Conservation (phyloP, 1,140 invertebrate genomes). For the Heliconius himera region DNA sequence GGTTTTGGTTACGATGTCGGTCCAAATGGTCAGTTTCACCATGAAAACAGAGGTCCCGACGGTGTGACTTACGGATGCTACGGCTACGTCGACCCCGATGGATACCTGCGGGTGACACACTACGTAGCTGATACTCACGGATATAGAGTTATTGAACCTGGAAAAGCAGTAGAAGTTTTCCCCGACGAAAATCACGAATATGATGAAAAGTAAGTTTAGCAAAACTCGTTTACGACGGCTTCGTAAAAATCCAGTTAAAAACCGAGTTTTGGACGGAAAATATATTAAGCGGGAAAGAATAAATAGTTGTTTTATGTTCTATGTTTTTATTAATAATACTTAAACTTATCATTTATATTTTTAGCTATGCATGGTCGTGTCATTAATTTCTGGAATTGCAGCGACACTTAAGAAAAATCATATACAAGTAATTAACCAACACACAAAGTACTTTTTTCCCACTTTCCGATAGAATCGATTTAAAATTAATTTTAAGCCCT, state of each 20-base stretch:
- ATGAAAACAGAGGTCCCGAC: conserved; percentile 87
- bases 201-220: conserved; percentile 65
- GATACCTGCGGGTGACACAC: conserved; percentile 85
- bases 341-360: neutral
- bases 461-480: too few species aligned
- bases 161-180: conserved; percentile 86
- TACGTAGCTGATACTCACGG: conserved; percentile 90
- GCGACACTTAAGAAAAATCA: too few species aligned
- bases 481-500: too few species aligned
- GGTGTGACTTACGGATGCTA: conserved; percentile 91
- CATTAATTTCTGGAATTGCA: too few species aligned
- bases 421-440: too few species aligned
- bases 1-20: conserved; percentile 89
- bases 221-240: neutral
- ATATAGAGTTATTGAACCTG: conserved; percentile 86
- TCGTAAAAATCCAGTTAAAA: neutral
- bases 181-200: conserved; percentile 76
- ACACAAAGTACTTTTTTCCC: too few species aligned
- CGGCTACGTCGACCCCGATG: conserved; percentile 87
- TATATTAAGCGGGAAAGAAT: too few species aligned
- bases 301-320: too few species aligned
- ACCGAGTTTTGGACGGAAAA: too few species aligned
- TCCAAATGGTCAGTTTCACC: conserved; percentile 89
- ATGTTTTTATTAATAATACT: neutral
- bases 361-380: too few species aligned